These are phyloP conservation scores for Zygogramma bicolorata DNA, from an alignment of 2,888 invertebrate species.

Conservation along the genomic window DNA sequence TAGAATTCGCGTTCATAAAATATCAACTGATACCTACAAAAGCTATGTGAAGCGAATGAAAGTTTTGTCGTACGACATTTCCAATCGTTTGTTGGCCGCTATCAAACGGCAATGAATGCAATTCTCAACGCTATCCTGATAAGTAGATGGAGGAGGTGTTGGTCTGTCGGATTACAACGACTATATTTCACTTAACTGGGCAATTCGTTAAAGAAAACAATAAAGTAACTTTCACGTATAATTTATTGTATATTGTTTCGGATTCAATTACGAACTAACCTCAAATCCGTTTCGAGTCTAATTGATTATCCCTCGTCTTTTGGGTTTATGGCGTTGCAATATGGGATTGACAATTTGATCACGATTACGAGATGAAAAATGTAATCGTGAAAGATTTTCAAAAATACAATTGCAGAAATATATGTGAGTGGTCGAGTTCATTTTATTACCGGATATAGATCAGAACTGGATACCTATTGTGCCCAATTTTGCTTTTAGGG, in stretches of 20 bases:
- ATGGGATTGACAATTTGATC: background rate
- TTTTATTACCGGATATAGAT: too few species aligned
- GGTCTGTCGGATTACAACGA: slow-evolving; percentile 39
- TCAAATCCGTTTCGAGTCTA: slow-evolving; percentile 4
- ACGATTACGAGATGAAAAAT: background rate
- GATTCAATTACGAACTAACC: slow-evolving; percentile 1
- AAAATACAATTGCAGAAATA: too few species aligned
- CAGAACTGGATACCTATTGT: too few species aligned
- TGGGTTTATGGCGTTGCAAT: background rate
- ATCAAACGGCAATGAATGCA: slow-evolving; percentile 6
- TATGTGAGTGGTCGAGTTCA: too few species aligned
- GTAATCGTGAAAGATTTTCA: too few species aligned
- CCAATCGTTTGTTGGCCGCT: background rate
- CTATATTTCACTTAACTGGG: slow-evolving; percentile 38
- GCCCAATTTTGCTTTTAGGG: too few species aligned
- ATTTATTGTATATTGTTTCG: slow-evolving; percentile 31
- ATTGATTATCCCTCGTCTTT: slow-evolving; percentile 11
- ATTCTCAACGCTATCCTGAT: slow-evolving; percentile 19
- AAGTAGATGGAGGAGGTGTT: slow-evolving; percentile 33
- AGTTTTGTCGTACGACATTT: background rate
- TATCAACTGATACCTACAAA: background rate
- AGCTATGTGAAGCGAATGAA: background rate
- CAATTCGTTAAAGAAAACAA: slow-evolving; percentile 42
- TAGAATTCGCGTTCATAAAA: too few species aligned
- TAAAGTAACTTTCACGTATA: slow-evolving; percentile 40